A percentile compares a stretch with the other conserved stretches of the same genome.
Conservation (phyloP, 2,797 vertebrate species). For the Lagodon rhomboides region DNA sequence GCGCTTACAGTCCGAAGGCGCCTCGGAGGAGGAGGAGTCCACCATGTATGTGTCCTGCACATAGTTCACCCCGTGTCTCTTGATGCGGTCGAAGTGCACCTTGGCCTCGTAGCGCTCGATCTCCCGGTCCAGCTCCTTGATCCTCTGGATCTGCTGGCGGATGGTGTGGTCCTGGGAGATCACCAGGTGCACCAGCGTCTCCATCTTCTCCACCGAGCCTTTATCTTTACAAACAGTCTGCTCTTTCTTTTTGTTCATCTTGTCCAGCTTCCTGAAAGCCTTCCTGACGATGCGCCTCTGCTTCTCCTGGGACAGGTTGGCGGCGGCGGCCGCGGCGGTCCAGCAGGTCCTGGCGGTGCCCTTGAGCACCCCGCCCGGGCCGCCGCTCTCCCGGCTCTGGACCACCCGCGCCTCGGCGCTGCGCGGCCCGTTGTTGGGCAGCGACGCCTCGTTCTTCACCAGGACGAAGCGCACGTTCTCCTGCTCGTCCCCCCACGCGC, state of each 20-base stretch:
- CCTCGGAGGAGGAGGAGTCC: slow-evolving; percentile 66
- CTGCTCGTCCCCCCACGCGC: slow-evolving; percentile 95
- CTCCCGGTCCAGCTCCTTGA: slow-evolving; percentile 93
- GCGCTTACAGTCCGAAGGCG: slow-evolving; percentile 35
- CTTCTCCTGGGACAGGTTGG: slow-evolving; percentile 89
- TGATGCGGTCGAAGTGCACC: slow-evolving; percentile 93
- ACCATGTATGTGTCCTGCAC: slow-evolving; percentile 97
- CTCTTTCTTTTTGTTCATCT: slow-evolving; percentile 92
- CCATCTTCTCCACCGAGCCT: slow-evolving; percentile 90
- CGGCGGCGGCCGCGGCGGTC: slow-evolving; percentile 62
- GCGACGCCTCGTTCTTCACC: slow-evolving; percentile 93
- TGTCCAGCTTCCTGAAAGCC: slow-evolving; percentile 96
- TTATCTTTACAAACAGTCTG: slow-evolving; percentile 81
- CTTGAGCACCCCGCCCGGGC: slow-evolving; percentile 51
- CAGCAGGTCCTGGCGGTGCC: slow-evolving; percentile 70
- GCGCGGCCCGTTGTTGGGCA: slow-evolving; percentile 92
- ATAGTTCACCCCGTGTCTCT: slow-evolving; percentile 94
- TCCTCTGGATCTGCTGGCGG: slow-evolving; percentile 94
- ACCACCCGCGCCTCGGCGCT: slow-evolving; percentile 96
- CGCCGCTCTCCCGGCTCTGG: slow-evolving; percentile 89
- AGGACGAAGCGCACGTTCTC: slow-evolving; percentile 96
- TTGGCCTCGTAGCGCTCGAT: slow-evolving; percentile 94
- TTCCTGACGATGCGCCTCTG: slow-evolving; percentile 95
- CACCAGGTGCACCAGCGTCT: slow-evolving; percentile 96
- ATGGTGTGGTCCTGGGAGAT: slow-evolving; percentile 98